Conservation (phyloP, 2,797 vertebrate species). For the Bryconaethiops microstoma region DNA sequence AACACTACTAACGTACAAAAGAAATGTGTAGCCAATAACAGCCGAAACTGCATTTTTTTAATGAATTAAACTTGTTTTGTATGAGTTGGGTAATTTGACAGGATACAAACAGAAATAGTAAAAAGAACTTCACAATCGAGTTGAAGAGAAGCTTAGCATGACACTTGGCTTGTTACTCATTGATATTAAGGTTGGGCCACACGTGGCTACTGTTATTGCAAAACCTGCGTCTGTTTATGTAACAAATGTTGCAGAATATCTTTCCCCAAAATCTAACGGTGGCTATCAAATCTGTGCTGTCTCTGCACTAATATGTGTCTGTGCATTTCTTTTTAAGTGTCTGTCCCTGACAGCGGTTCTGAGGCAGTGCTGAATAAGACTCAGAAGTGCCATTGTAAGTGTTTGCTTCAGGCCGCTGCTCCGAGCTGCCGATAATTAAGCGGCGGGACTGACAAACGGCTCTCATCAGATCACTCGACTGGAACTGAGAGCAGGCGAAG, state of each 20-base stretch:
- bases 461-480: slow-evolving; percentile 82
- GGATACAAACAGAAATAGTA: too few relatives aligned
- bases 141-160: too few relatives aligned
- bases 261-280: background rate
- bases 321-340: background rate
- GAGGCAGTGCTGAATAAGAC: slow-evolving; percentile 61
- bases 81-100: too few relatives aligned
- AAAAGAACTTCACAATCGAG: too few relatives aligned
- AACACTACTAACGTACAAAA: too few relatives aligned
- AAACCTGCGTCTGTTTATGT: too few relatives aligned
- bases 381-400: slow-evolving; percentile 75
- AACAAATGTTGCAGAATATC: background rate
- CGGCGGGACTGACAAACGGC: slow-evolving; percentile 79
- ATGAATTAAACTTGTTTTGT: too few relatives aligned
- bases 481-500: slow-evolving; percentile 81
- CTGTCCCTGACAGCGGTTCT: slow-evolving; percentile 33
- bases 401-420: slow-evolving; percentile 74
- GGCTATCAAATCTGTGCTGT: background rate
- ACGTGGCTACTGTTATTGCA: too few relatives aligned
- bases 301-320: background rate
- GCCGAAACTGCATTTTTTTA: too few relatives aligned
- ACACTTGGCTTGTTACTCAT: too few relatives aligned
- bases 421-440: slow-evolving; percentile 80
- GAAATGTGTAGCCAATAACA: too few relatives aligned
- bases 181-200: too few relatives aligned